Evolutionary conservation across 1,140 invertebrate genomes (phyloP), one percentile per base, ranked within the genome.

Genomic region (Eumeta japonica): DNA sequence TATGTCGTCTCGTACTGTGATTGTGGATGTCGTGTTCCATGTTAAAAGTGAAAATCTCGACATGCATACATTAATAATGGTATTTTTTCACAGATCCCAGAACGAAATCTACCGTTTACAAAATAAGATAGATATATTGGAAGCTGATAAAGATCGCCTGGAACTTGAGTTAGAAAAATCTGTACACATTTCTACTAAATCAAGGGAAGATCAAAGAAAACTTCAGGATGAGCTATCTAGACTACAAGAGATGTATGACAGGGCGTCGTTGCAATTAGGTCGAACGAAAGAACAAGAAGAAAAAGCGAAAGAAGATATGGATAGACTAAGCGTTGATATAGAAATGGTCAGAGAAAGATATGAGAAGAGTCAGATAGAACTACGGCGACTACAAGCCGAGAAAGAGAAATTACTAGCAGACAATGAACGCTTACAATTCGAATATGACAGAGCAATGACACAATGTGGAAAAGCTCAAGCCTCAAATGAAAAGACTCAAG

Each of bases 261-360:
- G 91, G 27, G 84, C 89, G 1, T 83, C 87, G 4, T 73, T 93
- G 24, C 90, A 94, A 57, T 74, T 94, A 1, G 84, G 83, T 34
- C 81, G 92, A 50, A 85, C 88, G 14, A 92, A 93, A 62, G 92
- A 95, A 60, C 81, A 85, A 49, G 92, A 95, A 76, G 92, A 94
- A 46, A 94, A 94, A 60, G 85, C 88, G 7, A 91, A 92, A 60
- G 88, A 90, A 55, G 90, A 93, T 48, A 78, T 93, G 41, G 91
- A 94, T 52, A 79, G 88, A 49, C 58, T 88, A 35, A 75, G 80
- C 43, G 82, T 90, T 29, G 89, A 92, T 54, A 66, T 90, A 2
- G 87, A 90, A 62, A 89, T 94, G 80, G 81, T 91, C 29, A 81
- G 90, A n/a, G 92, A 94, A 55, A 81, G 90, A 27, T 90, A 90